Percentiles rank a stretch among this genome's conserved stretches.
phyloP scores from a whole-genome alignment of 2,113 vertebrate species.

The Gasterosteus aculeatus region DNA sequence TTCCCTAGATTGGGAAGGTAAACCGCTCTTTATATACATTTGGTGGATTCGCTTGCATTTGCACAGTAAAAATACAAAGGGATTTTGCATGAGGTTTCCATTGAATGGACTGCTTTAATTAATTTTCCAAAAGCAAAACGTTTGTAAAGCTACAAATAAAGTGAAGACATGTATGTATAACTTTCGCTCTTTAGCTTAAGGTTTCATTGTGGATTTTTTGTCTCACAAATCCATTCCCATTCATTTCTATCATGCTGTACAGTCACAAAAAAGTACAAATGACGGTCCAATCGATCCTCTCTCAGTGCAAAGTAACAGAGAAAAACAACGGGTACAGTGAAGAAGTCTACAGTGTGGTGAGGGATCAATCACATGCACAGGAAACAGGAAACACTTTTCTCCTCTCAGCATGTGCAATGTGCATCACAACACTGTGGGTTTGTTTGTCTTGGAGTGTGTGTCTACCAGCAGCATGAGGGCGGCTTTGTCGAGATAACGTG shows the following conservation, averaged over 20 bases:
- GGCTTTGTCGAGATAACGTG: neutral
- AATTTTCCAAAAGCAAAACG: neutral
- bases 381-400: conserved; percentile 50
- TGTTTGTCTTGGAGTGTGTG: neutral
- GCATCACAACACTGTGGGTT: conserved; percentile 33
- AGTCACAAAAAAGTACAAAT: neutral
- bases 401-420: neutral
- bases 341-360: neutral
- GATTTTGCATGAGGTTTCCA: neutral
- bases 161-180: neutral
- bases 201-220: too few relatives aligned
- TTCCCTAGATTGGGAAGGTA: neutral
- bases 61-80: neutral
- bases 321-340: neutral
- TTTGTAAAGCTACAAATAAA: neutral
- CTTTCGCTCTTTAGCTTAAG: neutral
- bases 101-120: neutral
- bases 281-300: neutral
- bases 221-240: neutral
- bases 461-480: neutral
- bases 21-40: neutral
- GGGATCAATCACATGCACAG: conserved; percentile 41
- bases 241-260: neutral
- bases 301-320: neutral
- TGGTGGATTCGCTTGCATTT: neutral